Evolutionary conservation across 2,797 vertebrate genomes (phyloP).

Genomic region (Saxicola maurus): DNA sequence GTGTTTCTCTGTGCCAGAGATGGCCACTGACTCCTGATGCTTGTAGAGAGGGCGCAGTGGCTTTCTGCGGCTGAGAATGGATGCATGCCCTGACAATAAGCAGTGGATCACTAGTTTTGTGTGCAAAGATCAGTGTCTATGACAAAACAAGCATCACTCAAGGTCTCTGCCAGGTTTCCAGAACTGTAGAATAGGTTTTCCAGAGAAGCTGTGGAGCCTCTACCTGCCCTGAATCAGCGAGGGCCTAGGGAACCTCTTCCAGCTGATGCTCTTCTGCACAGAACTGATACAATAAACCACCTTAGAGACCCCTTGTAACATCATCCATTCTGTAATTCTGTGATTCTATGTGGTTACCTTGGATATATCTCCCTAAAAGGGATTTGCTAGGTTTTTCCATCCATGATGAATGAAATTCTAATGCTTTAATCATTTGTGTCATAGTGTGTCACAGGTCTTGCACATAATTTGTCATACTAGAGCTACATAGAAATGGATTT

Average conservation of each 20-base stretch:
- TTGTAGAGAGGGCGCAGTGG: accelerated
- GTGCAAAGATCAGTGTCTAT: background rate
- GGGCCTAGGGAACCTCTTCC: background rate
- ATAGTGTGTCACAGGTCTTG: background rate
- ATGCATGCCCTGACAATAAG: background rate
- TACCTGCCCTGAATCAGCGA: background rate
- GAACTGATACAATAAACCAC: background rate
- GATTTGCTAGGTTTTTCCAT: background rate
- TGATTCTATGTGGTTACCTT: background rate
- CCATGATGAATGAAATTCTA: background rate
- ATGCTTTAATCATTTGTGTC: background rate
- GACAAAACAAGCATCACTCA: background rate
- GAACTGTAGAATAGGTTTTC: background rate
- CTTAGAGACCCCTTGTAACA: background rate
- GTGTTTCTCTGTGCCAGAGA: background rate
- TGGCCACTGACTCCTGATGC: background rate
- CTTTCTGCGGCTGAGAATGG: background rate
- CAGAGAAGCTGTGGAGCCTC: background rate
- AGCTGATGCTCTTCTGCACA: background rate
- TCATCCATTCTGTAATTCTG: background rate
- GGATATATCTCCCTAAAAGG: background rate
- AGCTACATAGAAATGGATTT: background rate
- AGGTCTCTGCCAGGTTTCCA: background rate
- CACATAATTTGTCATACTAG: background rate
- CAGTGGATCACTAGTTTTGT: no score